These are phyloP conservation scores for Lepidonotus clava DNA, from an alignment of 2,888 invertebrate genomes.

Conservation along the genomic window DNA sequence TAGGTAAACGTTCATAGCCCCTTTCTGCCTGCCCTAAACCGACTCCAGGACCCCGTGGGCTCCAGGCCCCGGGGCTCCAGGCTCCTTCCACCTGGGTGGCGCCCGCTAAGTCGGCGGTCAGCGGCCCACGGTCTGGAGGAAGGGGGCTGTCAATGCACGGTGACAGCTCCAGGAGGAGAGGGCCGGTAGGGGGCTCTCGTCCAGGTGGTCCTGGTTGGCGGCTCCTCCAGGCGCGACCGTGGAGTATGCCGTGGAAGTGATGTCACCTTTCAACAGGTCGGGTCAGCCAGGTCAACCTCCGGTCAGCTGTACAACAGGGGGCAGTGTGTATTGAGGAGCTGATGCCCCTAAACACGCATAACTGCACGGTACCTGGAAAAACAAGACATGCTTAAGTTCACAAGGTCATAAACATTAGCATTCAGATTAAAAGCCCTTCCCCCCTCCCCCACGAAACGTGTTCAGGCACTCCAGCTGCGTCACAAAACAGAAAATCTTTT, in stretches of 20 bases:
- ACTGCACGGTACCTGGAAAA: no score
- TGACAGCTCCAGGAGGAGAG: not conserved
- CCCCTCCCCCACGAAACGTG: no score
- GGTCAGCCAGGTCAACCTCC: not conserved
- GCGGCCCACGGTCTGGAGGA: not conserved
- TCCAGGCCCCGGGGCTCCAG: no score
- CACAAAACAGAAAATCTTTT: no score
- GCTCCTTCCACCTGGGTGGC: not conserved
- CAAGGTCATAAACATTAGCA: no score
- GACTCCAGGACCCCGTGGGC: no score
- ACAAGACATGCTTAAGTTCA: no score
- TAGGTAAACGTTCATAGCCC: no score
- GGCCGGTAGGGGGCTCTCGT: not conserved
- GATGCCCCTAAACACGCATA: no score
- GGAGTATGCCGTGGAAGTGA: not conserved
- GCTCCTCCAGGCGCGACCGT: conserved; percentile 38
- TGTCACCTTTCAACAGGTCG: not conserved
- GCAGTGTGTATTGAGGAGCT: not conserved
- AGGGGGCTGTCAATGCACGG: not conserved
- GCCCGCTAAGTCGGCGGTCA: not conserved
- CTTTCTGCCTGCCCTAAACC: no score
- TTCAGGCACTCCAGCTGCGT: no score
- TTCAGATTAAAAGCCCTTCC: no score
- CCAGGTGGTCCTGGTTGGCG: conserved; percentile 34
- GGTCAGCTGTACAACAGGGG: conserved; percentile 18